Conservation (phyloP, 2,797 vertebrate species). For the Acanthurus lineatus region DNA sequence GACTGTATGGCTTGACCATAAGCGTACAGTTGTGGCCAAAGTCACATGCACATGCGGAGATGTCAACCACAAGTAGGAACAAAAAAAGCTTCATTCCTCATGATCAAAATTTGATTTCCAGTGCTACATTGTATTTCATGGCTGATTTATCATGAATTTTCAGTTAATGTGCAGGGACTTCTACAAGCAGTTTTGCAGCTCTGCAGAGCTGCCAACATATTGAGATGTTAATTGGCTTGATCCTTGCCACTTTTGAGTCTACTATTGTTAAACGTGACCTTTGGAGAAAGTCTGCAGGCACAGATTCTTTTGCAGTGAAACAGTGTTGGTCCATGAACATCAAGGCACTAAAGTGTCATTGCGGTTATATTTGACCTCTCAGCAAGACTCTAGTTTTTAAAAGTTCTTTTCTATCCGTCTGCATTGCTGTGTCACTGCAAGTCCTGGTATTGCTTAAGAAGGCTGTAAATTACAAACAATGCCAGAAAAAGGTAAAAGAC, state of each 20-base stretch:
- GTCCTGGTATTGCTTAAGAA: neutral
- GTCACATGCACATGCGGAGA: too few relatives aligned
- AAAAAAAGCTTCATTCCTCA: too few relatives aligned
- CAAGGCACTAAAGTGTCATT: neutral
- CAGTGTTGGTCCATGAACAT: neutral
- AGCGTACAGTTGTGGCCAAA: too few relatives aligned
- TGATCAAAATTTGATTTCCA: constrained; percentile 20
- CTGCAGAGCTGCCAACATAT: constrained; percentile 18
- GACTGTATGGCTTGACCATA: too few relatives aligned
- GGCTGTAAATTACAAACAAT: neutral
- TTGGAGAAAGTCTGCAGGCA: constrained; percentile 31
- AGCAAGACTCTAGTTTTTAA: neutral
- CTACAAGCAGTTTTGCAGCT: constrained; percentile 33
- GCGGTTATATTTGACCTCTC: neutral
- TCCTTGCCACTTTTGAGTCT: constrained; percentile 29
- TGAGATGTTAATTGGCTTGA: constrained; percentile 54
- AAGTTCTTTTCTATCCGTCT: neutral
- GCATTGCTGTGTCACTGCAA: neutral
- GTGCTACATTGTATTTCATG: constrained; percentile 14
- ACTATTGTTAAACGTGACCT: constrained; percentile 61
- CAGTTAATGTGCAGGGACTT: constrained; percentile 26
- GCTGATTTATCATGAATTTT: constrained; percentile 17
- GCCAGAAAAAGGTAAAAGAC: neutral
- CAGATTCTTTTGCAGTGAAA: neutral
- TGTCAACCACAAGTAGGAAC: too few relatives aligned